phyloP scores from a whole-genome alignment of 2,888 invertebrate species.

The Drosophila demipolita region DNA sequence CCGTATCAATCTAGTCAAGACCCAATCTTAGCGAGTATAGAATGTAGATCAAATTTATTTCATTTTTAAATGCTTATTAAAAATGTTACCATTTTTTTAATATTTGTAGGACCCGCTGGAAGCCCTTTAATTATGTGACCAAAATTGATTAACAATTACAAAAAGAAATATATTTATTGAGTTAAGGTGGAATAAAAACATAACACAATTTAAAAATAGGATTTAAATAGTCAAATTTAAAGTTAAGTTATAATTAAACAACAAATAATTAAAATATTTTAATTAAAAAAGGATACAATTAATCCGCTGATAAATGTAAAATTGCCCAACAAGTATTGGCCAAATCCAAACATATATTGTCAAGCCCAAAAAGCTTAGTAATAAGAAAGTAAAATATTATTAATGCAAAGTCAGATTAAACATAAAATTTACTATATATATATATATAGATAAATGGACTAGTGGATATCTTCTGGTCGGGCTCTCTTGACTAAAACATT shows the following conservation, averaged over 20 bases:
- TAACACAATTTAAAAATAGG: too few species aligned
- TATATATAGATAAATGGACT: not conserved
- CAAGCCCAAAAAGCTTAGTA: not conserved
- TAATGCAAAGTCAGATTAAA: not conserved
- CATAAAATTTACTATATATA: not conserved
- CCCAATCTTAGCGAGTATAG: not conserved
- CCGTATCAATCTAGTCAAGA: not conserved
- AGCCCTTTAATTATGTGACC: not conserved
- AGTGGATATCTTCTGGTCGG: not conserved
- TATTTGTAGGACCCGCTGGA: accelerated
- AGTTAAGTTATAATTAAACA: not conserved
- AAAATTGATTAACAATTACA: not conserved
- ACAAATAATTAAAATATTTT: not conserved
- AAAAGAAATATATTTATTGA: not conserved
- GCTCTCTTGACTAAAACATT: not conserved
- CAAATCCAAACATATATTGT: not conserved
- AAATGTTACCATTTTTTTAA: not conserved
- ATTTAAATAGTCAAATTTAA: not conserved
- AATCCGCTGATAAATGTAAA: not conserved
- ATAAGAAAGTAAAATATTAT: not conserved
- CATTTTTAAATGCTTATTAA: not conserved
- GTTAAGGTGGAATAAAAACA: not conserved
- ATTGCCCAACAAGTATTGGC: not conserved
- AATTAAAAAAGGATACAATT: not conserved
- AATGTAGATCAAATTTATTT: not conserved